phyloP scores from a whole-genome alignment of 2,113 vertebrate species.

The Sterrhoptilus dennistouni region DNA sequence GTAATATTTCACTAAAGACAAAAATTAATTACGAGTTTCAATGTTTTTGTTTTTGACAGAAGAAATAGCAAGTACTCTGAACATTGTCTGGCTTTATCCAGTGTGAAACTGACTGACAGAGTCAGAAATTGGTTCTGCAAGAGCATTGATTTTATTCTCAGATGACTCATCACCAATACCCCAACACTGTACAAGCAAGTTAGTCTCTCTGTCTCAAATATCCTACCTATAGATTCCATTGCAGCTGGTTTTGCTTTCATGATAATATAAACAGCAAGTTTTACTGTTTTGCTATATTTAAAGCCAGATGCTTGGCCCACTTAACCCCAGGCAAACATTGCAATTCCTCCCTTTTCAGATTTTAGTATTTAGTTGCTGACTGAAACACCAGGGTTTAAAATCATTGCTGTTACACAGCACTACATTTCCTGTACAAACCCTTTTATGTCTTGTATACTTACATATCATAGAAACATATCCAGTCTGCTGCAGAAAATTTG shows the following conservation, averaged over 20 bases:
- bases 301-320: neutral
- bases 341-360: neutral
- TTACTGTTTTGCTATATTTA: neutral
- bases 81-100: neutral
- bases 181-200: neutral
- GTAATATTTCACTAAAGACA: neutral
- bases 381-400: neutral
- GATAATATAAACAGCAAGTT: neutral
- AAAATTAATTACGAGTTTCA: neutral
- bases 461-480: neutral
- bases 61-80: neutral
- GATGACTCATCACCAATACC: neutral
- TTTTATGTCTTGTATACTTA: neutral
- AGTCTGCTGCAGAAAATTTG: neutral
- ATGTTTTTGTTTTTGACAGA: neutral
- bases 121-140: slow-evolving; percentile 1
- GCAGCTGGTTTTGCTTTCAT: neutral
- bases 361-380: neutral
- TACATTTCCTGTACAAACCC: neutral
- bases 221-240: neutral
- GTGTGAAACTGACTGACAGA: neutral
- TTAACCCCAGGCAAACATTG: neutral
- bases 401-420: neutral
- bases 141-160: neutral
- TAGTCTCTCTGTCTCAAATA: neutral